Evolutionary conservation across 2,888 invertebrate genomes (phyloP), one percentile per base, ranked within the genome.

Genomic region (Agrypnus murinus): DNA sequence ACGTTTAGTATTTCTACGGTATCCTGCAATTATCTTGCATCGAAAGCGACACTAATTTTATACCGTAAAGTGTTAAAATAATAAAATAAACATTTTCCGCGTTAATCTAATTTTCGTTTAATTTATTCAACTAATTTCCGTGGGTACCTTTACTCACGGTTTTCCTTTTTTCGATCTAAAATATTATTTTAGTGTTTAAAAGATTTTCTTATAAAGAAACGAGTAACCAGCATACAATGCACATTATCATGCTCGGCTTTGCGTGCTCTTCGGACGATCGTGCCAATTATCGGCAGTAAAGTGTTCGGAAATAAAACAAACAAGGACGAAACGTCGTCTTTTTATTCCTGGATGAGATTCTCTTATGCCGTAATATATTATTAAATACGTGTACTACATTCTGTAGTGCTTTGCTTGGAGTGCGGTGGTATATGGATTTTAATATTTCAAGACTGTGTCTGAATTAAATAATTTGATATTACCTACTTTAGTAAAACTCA

Each of bases 261-360:
- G 80, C 82, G 81, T 82, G 82, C 80, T 76, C 77, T 76, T 75
- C 76, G 73, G 75, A 75, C 75, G 79, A 81, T 81, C 81, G 81
- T 82, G 81, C 82, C 82, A 82, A 82, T 82, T 82, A 82, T 80
- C 76, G 81, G 77, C 77, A 79, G 80, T 81, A 80, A 81, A 77
- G 80, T 80, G 79, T 80, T 80, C 77, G 73, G 75, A 80, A 81
- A 81, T 76, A 80, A 81, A 81, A 78, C 77, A 79, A 79, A 78
- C 73, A 78, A 78, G 74, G 71, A 72, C 75, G 73, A 76, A 77
- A 75, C 74, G 72, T 75, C 73, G 71, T 46, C 72, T 78, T 78
- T 78, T 80, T 78, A 77, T 77, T 77, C 78, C 74, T 74, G 75
- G 75, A 77, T 77, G 74, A 77, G 74, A 75, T 71, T 53, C 71